A percentile compares a stretch with the other conserved stretches of the same genome.
phyloP scores from a whole-genome alignment of 1,140 invertebrate genomes.

The Formica selysi region DNA sequence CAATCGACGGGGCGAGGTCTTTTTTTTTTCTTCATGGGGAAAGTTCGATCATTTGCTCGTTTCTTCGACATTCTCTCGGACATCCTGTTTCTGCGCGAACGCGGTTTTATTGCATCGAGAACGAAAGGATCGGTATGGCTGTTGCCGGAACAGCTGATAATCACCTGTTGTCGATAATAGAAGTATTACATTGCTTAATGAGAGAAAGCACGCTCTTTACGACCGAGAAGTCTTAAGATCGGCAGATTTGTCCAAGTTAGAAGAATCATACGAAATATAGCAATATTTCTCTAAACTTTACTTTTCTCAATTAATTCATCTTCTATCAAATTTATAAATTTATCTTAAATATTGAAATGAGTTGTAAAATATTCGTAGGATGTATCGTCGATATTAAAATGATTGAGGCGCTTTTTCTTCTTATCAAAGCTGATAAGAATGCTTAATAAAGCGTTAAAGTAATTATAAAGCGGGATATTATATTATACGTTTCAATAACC shows the following conservation, averaged over 20 bases:
- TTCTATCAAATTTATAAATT: not conserved
- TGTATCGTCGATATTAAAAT: not conserved
- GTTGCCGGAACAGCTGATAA: constrained; percentile 46
- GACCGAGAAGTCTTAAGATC: constrained; percentile 16
- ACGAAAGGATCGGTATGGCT: not conserved
- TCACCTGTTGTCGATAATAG: constrained; percentile 33
- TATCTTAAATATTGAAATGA: not conserved
- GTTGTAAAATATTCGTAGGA: not conserved
- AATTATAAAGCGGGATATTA: not conserved
- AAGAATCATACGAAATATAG: not conserved
- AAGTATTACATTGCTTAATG: not conserved
- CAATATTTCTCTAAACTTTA: not conserved
- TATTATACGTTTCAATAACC: not conserved
- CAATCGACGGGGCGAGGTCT: not conserved
- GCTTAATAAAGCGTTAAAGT: not conserved
- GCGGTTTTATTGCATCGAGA: constrained; percentile 8
- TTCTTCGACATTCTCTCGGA: constrained; percentile 5
- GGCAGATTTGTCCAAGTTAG: not conserved
- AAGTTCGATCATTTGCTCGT: constrained; percentile 30
- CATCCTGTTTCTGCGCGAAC: not conserved
- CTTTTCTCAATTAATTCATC: not conserved
- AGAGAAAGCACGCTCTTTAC: constrained; percentile 35
- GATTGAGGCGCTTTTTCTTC: not conserved
- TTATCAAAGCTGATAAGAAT: not conserved
- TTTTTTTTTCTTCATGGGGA: constrained; percentile 19